Conservation (phyloP, 2,888 invertebrate species). For the Gibbula magus region DNA sequence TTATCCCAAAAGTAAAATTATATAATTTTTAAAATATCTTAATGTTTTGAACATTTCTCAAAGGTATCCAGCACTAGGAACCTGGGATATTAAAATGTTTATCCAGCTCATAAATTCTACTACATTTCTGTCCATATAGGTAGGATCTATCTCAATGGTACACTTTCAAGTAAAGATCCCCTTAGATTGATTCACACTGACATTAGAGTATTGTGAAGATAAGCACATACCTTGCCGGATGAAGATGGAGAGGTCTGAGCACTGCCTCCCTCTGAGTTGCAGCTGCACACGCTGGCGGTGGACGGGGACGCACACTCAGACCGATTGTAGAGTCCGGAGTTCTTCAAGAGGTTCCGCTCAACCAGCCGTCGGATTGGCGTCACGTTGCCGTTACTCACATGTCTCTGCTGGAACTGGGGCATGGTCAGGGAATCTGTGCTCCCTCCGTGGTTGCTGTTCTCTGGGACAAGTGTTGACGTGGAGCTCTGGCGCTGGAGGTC, state of each 20-base stretch:
- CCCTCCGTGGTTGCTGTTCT: conserved; percentile 21
- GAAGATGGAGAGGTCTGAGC: conserved; percentile 32
- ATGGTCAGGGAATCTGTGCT: conserved; percentile 34
- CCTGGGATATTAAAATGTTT: too few relatives aligned
- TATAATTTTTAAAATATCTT: too few relatives aligned
- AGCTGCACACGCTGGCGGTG: conserved; percentile 31
- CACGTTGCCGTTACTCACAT: conserved; percentile 22
- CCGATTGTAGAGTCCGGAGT: conserved; percentile 25
- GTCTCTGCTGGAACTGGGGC: neutral
- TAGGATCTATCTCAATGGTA: too few relatives aligned
- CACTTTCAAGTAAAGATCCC: too few relatives aligned
- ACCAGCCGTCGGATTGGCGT: conserved; percentile 41
- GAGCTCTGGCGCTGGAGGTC: conserved; percentile 42
- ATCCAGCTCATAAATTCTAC: too few relatives aligned
- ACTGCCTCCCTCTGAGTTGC: conserved; percentile 5
- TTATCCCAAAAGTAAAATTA: too few relatives aligned
- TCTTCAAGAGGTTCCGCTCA: conserved; percentile 42
- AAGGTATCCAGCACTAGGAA: too few relatives aligned
- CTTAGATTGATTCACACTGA: too few relatives aligned
- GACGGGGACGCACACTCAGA: conserved; percentile 33
- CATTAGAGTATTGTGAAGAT: too few relatives aligned
- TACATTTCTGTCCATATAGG: too few relatives aligned
- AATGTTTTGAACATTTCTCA: too few relatives aligned
- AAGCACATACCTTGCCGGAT: conserved; percentile 33
- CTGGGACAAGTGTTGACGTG: conserved; percentile 42